phyloP scores from a whole-genome alignment of 2,797 vertebrate species.

The Peromyscus attwateri region DNA sequence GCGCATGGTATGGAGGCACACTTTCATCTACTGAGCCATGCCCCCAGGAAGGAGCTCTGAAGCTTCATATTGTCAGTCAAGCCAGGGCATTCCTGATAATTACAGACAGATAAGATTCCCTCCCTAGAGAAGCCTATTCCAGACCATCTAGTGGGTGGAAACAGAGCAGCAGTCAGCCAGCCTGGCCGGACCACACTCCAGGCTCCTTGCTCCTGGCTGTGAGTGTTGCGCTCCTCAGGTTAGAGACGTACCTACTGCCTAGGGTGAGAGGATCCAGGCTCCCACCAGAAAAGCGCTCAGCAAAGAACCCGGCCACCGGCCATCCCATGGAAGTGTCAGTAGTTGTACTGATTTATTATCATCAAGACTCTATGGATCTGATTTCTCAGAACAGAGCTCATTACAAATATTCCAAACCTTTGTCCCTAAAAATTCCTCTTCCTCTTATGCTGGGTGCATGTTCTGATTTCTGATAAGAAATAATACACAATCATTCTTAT shows the following conservation, averaged over 20 bases:
- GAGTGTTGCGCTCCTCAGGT: neutral
- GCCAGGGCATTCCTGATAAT: neutral
- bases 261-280: neutral
- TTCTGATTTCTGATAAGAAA: slow-evolving; percentile 26
- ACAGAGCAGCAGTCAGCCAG: neutral
- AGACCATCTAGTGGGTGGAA: neutral
- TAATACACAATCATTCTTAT: neutral
- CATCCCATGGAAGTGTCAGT: neutral
- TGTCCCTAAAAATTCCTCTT: neutral
- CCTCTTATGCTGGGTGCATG: neutral
- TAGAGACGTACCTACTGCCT: neutral
- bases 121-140: neutral
- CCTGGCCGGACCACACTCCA: neutral
- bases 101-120: neutral
- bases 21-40: neutral
- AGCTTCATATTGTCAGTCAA: neutral
- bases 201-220: neutral
- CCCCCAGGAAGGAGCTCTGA: neutral
- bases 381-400: neutral
- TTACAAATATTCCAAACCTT: slow-evolving; percentile 27
- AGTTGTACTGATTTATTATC: neutral
- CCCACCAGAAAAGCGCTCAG: neutral
- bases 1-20: no score
- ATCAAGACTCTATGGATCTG: neutral
- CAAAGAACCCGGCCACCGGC: neutral